A percentile compares a stretch with the other conserved stretches of the same genome.
Conservation (phyloP, 2,797 vertebrate species). For the Allobates femoralis region DNA sequence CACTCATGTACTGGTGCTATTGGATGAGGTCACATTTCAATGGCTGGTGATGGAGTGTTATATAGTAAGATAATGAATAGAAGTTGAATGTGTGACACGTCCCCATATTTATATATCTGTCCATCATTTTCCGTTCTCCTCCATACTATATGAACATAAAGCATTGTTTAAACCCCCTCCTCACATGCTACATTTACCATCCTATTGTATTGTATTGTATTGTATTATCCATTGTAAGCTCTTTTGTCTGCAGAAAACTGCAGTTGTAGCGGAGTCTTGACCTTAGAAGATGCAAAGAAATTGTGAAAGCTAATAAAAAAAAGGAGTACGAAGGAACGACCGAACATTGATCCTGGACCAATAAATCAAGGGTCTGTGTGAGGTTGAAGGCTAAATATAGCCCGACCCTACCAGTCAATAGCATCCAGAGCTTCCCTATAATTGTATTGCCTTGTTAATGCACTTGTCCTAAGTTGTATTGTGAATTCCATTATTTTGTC, state of each 20-base stretch:
- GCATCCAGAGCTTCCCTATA: not conserved
- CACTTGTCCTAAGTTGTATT: slow-evolving; percentile 7
- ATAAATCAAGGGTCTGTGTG: slow-evolving; percentile 9
- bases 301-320: not conserved
- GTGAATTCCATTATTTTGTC: not conserved
- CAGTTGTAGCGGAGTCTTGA: not conserved
- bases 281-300: not conserved
- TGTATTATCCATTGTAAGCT: no score
- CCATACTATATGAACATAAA: not conserved
- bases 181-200: no score
- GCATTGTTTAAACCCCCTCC: not conserved
- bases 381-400: slow-evolving; percentile 21
- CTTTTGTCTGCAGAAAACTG: not conserved
- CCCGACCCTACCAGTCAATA: not conserved
- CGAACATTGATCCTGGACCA: not conserved
- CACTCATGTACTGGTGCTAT: no score
- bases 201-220: no score
- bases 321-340: not conserved
- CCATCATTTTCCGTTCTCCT: not conserved
- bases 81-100: not conserved
- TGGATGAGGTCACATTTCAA: not conserved
- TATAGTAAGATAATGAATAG: not conserved
- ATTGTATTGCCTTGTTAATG: slow-evolving; percentile 33
- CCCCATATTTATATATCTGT: not conserved
- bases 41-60: not conserved